These are phyloP conservation scores for Hanleya hanleyi DNA, from an alignment of 2,888 invertebrate genomes.

Conservation along the genomic window DNA sequence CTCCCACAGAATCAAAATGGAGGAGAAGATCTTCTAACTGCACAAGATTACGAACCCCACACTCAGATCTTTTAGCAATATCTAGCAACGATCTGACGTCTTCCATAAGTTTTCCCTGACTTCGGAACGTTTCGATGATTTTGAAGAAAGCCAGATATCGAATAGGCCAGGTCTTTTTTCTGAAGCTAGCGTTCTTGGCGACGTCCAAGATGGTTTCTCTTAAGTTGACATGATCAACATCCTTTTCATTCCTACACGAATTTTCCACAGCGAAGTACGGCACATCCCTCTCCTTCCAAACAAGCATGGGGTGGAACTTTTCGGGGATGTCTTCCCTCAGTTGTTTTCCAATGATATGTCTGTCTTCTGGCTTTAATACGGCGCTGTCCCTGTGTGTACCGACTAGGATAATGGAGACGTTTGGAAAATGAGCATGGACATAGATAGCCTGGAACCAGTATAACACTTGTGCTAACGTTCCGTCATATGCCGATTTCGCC, in stretches of 20 bases:
- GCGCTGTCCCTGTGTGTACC: conserved; percentile 43
- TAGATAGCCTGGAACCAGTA: conserved; percentile 46
- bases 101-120: conserved; percentile 28
- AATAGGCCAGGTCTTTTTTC: conserved; percentile 34
- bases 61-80: conserved; percentile 31
- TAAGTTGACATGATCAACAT: conserved; percentile 36
- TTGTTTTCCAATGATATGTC: conserved; percentile 20
- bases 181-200: background rate
- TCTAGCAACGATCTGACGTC: conserved; percentile 25
- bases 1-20: conserved; percentile 41
- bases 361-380: conserved; percentile 19
- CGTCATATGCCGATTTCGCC: conserved; percentile 35
- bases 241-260: conserved; percentile 30
- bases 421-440: conserved; percentile 39
- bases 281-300: conserved; percentile 43
- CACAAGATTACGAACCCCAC: conserved; percentile 25
- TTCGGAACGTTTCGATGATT: conserved; percentile 38
- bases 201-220: background rate
- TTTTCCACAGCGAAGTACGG: conserved; percentile 46
- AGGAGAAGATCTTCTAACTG: conserved; percentile 40
- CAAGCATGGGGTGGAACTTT: conserved; percentile 43
- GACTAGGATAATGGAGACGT: conserved; percentile 39
- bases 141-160: conserved; percentile 42
- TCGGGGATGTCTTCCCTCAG: conserved; percentile 34
- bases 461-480: conserved; percentile 26